phyloP scores from a whole-genome alignment of 2,113 vertebrate species.

The Taurulus bubalis region DNA sequence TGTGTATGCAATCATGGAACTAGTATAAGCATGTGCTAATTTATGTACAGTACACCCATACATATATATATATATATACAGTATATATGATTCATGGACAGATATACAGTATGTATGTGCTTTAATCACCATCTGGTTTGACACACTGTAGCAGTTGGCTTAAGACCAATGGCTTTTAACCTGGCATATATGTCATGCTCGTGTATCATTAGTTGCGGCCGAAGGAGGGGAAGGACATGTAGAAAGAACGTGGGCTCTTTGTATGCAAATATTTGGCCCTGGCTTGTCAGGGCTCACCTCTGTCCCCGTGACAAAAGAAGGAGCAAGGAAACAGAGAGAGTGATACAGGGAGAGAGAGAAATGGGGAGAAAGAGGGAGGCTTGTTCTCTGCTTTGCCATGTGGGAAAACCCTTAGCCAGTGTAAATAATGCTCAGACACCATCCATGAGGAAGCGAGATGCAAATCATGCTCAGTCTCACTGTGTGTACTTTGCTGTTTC shows the following conservation, averaged over 20 bases:
- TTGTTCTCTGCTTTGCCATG: conserved; percentile 32
- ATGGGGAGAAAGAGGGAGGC: conserved; percentile 10
- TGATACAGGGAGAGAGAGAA: conserved; percentile 45
- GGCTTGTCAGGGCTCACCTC: conserved; percentile 76
- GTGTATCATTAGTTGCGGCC: conserved; percentile 67
- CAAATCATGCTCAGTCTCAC: conserved; percentile 34
- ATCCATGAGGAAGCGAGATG: conserved; percentile 34
- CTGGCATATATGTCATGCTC: conserved; percentile 56
- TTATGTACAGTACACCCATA: conserved; percentile 8
- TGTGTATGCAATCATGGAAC: conserved; percentile 1
- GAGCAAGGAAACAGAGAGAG: conserved; percentile 56
- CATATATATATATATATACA: background rate
- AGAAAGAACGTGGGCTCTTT: conserved; percentile 62
- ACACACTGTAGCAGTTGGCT: conserved; percentile 53
- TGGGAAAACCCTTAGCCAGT: conserved; percentile 42
- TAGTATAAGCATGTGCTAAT: background rate
- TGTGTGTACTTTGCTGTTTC: background rate
- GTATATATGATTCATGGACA: conserved; percentile 23
- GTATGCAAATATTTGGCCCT: conserved; percentile 75
- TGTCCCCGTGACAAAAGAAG: conserved; percentile 74
- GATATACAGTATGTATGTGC: conserved; percentile 21
- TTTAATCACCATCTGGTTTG: conserved; percentile 56
- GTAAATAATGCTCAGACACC: conserved; percentile 53
- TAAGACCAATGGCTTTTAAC: conserved; percentile 67
- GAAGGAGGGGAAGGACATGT: conserved; percentile 52